A percentile compares a stretch with the other conserved stretches of the same genome.
Evolutionary conservation across 2,888 invertebrate species (phyloP).

Genomic region (Pecten maximus): DNA sequence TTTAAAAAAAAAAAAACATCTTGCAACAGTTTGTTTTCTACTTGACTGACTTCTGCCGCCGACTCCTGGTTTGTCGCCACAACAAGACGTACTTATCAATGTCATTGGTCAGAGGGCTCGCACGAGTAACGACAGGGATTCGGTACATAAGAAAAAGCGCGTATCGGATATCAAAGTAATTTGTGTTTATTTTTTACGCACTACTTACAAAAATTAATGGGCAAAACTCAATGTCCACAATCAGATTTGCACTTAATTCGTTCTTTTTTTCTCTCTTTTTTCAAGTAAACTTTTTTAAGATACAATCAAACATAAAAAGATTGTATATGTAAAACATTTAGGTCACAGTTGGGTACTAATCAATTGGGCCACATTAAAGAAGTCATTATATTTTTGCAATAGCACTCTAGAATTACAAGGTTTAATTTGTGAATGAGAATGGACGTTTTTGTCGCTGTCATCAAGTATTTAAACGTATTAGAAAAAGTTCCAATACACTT

Average conservation of each 20-base stretch:
- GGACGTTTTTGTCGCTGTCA: too few species aligned
- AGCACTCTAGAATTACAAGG: too few species aligned
- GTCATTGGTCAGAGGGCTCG: background rate
- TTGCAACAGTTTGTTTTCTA: background rate
- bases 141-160: background rate
- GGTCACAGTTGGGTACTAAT: too few species aligned
- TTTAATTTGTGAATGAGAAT: too few species aligned
- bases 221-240: background rate
- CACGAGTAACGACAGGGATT: background rate
- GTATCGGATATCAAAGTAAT: conserved; percentile 16
- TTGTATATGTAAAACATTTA: background rate
- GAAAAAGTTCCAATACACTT: too few species aligned
- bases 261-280: too few species aligned
- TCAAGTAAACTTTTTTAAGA: too few species aligned
- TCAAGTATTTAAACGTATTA: too few species aligned
- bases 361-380: too few species aligned
- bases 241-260: background rate
- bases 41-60: background rate
- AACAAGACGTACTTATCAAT: background rate
- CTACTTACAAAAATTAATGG: background rate
- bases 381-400: too few species aligned
- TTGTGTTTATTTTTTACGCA: background rate
- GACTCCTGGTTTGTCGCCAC: background rate
- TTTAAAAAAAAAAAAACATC: background rate
- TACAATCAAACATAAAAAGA: too few species aligned